Percentiles rank a stretch among this genome's conserved stretches.
phyloP scores from a whole-genome alignment of 2,797 vertebrate genomes.

The Todus mexicanus region DNA sequence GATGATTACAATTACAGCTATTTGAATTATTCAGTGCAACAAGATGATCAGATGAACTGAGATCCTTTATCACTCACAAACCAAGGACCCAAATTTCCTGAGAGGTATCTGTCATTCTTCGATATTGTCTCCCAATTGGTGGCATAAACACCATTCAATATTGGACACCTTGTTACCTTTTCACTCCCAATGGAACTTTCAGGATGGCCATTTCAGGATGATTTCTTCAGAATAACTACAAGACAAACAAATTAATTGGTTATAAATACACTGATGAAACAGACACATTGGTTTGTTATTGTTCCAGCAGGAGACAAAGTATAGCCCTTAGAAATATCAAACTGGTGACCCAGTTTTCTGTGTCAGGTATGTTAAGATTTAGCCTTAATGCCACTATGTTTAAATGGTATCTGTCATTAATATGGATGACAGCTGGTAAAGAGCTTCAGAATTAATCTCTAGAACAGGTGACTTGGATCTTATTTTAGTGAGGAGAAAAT shows the following conservation, averaged over 20 bases:
- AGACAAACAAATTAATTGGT: background rate
- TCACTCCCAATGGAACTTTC: background rate
- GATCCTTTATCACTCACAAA: background rate
- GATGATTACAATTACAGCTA: background rate
- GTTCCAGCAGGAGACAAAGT: background rate
- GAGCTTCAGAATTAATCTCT: background rate
- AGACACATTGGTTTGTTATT: background rate
- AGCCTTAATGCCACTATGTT: background rate
- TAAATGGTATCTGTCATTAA: slow-evolving; percentile 12
- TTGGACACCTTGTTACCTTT: background rate
- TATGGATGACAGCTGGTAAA: background rate
- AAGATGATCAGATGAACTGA: background rate
- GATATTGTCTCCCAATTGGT: background rate
- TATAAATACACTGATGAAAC: background rate
- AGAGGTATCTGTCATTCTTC: background rate
- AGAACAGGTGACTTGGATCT: background rate
- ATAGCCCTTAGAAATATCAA: background rate
- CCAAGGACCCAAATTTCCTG: background rate
- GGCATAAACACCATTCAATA: background rate
- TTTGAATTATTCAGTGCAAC: slow-evolving; percentile 24
- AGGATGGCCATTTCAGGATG: background rate
- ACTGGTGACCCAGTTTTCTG: background rate
- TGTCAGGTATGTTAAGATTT: background rate
- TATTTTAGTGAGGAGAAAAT: background rate
- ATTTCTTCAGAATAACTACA: background rate